Percentiles rank a stretch among this genome's conserved stretches.
phyloP scores from a whole-genome alignment of 2,888 invertebrate genomes.

The Bursaphelenchus okinawaensis region DNA sequence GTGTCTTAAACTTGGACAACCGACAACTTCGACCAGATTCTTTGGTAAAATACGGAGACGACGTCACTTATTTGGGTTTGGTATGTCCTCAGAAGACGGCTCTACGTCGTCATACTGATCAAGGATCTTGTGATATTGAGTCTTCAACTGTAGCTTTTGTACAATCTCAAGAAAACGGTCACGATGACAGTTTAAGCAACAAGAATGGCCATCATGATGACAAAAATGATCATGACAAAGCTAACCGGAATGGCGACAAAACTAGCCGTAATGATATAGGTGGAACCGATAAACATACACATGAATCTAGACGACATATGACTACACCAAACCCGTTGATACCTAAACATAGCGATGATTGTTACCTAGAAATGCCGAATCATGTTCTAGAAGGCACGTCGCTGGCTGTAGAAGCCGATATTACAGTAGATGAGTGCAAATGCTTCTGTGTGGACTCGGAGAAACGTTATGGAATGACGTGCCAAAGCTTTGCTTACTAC shows the following conservation, averaged over 20 bases:
- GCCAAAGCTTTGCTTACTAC: conserved; percentile 53
- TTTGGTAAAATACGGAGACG: conserved; percentile 20
- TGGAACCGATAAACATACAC: no score
- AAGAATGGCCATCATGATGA: no score
- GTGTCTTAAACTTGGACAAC: conserved; percentile 52
- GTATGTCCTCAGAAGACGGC: conserved; percentile 32
- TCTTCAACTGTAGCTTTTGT: not conserved
- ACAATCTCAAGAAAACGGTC: not conserved
- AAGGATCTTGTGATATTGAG: not conserved
- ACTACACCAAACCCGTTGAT: no score
- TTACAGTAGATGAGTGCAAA: conserved; percentile 39
- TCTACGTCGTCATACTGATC: conserved; percentile 1
- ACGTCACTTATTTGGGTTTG: conserved; percentile 43
- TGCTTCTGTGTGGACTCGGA: conserved; percentile 39
- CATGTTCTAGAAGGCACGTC: conserved; percentile 54
- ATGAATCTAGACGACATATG: no score
- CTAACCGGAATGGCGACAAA: no score
- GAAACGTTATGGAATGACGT: conserved; percentile 44
- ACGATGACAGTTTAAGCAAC: no score
- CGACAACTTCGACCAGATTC: conserved; percentile 28
- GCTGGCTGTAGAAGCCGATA: conserved; percentile 46
- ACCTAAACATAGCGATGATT: conserved; percentile 35
- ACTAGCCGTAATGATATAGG: no score
- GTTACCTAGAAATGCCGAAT: conserved; percentile 50
- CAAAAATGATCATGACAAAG: no score